These are phyloP conservation scores for Strigamia transsilvanica DNA, from an alignment of 2,888 invertebrate genomes.

Conservation along the genomic window DNA sequence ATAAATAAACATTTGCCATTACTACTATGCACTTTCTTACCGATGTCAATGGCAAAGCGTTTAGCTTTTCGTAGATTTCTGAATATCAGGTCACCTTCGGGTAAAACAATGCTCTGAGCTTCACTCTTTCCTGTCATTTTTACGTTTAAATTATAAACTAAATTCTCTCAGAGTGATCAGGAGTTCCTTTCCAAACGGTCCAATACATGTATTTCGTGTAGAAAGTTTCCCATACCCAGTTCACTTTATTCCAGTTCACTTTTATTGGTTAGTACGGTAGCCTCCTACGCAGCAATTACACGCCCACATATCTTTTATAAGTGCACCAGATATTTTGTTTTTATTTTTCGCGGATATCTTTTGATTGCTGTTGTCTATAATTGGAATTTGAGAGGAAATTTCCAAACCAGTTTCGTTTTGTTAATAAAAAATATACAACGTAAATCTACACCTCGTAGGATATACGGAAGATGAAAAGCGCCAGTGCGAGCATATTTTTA, in stretches of 20 bases:
- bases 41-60: slow-evolving; percentile 75
- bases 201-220: neutral
- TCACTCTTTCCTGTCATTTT: slow-evolving; percentile 57
- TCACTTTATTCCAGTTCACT: neutral
- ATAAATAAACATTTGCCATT: slow-evolving; percentile 24
- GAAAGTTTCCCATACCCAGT: neutral
- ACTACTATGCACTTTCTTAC: slow-evolving; percentile 63
- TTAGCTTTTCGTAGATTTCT: slow-evolving; percentile 73
- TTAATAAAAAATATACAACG: too few relatives aligned
- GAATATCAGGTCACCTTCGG: slow-evolving; percentile 69
- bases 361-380: too few relatives aligned
- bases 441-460: too few relatives aligned
- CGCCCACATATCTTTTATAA: too few relatives aligned
- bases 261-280: neutral
- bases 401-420: too few relatives aligned
- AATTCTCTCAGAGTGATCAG: neutral
- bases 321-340: too few relatives aligned
- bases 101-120: slow-evolving; percentile 68
- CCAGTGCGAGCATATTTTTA: too few relatives aligned
- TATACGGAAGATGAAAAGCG: too few relatives aligned
- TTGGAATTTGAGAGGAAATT: too few relatives aligned
- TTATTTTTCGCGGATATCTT: too few relatives aligned
- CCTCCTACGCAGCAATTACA: neutral
- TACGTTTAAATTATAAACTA: neutral
- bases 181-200: neutral